Conservation (phyloP, 2,888 invertebrate genomes). For the Melieria crassipennis region DNA sequence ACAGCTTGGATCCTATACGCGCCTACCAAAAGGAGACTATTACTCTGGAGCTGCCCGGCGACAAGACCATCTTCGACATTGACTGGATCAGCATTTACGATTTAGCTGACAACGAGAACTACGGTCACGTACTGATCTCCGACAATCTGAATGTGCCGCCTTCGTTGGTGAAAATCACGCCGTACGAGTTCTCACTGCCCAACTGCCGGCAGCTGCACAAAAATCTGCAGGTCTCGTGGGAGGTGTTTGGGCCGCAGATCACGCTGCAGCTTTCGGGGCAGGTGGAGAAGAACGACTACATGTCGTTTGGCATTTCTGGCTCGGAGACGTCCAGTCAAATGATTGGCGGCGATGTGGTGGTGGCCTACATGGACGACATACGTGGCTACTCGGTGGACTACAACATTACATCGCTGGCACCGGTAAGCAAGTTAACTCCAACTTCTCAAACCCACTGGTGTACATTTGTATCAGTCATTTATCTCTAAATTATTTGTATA, state of each 20-base stretch:
- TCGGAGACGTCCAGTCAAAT: slow-evolving; percentile 76
- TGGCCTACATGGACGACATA: slow-evolving; percentile 78
- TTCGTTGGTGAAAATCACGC: slow-evolving; percentile 74
- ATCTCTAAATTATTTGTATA: too few relatives aligned
- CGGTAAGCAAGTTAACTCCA: slow-evolving; percentile 67
- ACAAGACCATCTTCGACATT: slow-evolving; percentile 81
- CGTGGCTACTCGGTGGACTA: slow-evolving; percentile 84
- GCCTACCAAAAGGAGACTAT: slow-evolving; percentile 79
- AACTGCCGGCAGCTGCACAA: slow-evolving; percentile 88
- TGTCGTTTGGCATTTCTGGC: slow-evolving; percentile 90
- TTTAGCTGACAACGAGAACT: slow-evolving; percentile 73
- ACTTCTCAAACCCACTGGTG: too few relatives aligned
- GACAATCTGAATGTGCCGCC: slow-evolving; percentile 88
- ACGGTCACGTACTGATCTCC: slow-evolving; percentile 80
- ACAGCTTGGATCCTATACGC: slow-evolving; percentile 81
- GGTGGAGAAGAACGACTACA: slow-evolving; percentile 78
- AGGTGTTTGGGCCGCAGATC: slow-evolving; percentile 87
- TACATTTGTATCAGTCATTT: too few relatives aligned
- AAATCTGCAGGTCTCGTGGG: slow-evolving; percentile 86
- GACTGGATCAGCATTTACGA: slow-evolving; percentile 88
- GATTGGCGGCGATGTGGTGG: slow-evolving; percentile 85
- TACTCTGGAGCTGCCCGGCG: slow-evolving; percentile 80
- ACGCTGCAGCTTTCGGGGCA: slow-evolving; percentile 85
- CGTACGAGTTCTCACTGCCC: slow-evolving; percentile 75
- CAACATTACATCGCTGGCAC: slow-evolving; percentile 83